Evolutionary conservation across 2,113 vertebrate species (phyloP).

Genomic region (Thinocorus orbignyianus): DNA sequence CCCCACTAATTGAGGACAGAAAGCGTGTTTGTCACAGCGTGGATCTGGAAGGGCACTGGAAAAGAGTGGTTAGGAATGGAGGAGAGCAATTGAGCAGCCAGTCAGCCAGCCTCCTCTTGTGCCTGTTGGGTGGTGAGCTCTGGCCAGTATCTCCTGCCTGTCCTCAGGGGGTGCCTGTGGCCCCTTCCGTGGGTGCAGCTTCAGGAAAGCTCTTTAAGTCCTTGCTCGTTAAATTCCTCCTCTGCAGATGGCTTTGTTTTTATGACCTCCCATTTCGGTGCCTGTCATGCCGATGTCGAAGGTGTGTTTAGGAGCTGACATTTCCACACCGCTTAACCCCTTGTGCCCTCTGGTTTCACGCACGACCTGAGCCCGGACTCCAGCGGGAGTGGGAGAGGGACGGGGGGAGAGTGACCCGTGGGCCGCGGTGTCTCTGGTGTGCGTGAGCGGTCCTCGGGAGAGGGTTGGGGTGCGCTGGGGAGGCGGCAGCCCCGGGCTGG

Average conservation of each 20-base stretch:
- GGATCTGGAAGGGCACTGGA: neutral
- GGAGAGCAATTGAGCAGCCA: neutral
- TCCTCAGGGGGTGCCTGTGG: neutral
- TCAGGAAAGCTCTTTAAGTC: neutral
- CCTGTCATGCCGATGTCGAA: neutral
- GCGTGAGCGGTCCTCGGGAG: neutral
- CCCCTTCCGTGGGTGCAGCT: neutral
- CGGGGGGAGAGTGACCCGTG: neutral
- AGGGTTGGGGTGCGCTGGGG: neutral
- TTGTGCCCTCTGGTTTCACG: neutral
- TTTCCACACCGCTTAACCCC: neutral
- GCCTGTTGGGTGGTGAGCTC: neutral
- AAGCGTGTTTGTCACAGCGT: neutral
- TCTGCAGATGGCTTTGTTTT: neutral
- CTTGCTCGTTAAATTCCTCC: neutral
- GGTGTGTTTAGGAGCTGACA: neutral
- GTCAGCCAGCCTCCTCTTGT: neutral
- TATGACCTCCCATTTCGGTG: neutral
- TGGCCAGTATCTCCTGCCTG: neutral
- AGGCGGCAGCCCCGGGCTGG: neutral
- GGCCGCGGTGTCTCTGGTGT: neutral
- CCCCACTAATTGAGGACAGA: neutral
- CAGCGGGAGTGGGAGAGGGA: neutral
- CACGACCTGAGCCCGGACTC: accelerated
- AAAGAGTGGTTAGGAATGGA: neutral